These are phyloP conservation scores for Elephantulus edwardii DNA, from an alignment of 2,113 vertebrate species.

Conservation along the genomic window DNA sequence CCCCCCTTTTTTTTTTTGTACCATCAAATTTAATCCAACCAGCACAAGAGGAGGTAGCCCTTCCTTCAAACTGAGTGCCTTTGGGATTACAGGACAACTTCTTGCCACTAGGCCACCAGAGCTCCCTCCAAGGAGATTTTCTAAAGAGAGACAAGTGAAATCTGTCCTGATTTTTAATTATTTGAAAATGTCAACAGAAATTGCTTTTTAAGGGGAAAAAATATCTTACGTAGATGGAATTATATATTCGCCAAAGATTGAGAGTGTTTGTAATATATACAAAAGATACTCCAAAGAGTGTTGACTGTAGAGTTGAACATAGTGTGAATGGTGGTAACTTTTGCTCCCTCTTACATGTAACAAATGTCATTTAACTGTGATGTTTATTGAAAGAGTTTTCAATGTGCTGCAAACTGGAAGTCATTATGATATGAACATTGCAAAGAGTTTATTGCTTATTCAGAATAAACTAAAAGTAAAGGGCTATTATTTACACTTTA, in stretches of 20 bases:
- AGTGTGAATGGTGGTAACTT: neutral
- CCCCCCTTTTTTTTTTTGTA: no score
- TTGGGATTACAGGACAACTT: no score
- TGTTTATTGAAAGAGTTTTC: slow-evolving; percentile 50
- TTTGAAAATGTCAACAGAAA: slow-evolving; percentile 9
- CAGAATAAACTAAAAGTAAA: slow-evolving; percentile 50
- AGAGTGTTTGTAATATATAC: neutral
- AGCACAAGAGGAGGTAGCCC: no score
- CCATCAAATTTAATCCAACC: no score
- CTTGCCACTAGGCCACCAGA: no score
- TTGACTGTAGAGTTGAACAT: neutral
- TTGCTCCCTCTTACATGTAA: neutral
- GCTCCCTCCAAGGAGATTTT: no score
- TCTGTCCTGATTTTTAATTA: neutral
- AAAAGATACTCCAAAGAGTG: neutral
- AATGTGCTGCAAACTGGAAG: slow-evolving; percentile 56
- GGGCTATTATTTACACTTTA: slow-evolving; percentile 45
- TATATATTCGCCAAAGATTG: neutral
- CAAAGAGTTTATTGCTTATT: slow-evolving; percentile 61
- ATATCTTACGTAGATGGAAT: neutral
- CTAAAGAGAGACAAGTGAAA: neutral
- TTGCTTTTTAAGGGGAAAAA: neutral
- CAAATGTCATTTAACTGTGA: slow-evolving; percentile 9
- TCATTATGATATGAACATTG: slow-evolving; percentile 16
- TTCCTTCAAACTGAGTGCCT: no score